A percentile compares a stretch with the other conserved stretches of the same genome.
Conservation (phyloP, 2,797 vertebrate genomes). For the Trachurus trachurus region DNA sequence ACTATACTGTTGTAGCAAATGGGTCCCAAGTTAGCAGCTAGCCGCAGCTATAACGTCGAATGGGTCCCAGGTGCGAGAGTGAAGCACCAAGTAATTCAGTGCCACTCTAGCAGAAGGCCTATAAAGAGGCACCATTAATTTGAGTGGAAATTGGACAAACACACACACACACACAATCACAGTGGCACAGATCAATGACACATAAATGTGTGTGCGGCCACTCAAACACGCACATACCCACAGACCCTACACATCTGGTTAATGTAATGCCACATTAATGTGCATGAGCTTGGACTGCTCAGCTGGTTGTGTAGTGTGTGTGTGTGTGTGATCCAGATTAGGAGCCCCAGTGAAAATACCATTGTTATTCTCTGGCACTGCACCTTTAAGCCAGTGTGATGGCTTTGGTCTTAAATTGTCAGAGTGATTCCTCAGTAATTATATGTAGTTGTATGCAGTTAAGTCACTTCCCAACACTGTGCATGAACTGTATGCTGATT, state of each 20-base stretch:
- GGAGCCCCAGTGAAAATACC: constrained; percentile 35
- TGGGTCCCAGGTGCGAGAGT: constrained; percentile 82
- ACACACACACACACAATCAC: constrained; percentile 60
- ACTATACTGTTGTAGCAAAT: constrained; percentile 73
- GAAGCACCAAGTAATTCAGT: constrained; percentile 87
- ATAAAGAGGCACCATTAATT: constrained; percentile 86
- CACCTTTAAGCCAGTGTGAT: constrained; percentile 49
- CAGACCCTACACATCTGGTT: constrained; percentile 65
- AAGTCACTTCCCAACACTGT: neutral
- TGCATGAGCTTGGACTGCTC: constrained; percentile 63
- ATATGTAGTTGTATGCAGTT: constrained; percentile 2
- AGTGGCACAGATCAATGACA: constrained; percentile 70
- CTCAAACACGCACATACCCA: constrained; percentile 64
- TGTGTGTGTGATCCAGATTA: constrained; percentile 28
- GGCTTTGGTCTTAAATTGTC: constrained; percentile 45
- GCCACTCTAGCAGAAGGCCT: constrained; percentile 85
- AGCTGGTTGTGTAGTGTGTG: constrained; percentile 47
- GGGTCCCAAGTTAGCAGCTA: constrained; percentile 76
- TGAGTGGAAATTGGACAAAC: constrained; percentile 83
- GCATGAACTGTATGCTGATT: neutral
- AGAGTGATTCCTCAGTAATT: constrained; percentile 2
- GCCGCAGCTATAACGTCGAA: constrained; percentile 71
- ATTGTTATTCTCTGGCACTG: constrained; percentile 47
- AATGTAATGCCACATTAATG: constrained; percentile 64
- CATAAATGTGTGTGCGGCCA: constrained; percentile 63